Percentiles rank a stretch among this genome's conserved stretches.
Evolutionary conservation across 2,888 invertebrate species (phyloP).

Genomic region (Alsophila aescularia): DNA sequence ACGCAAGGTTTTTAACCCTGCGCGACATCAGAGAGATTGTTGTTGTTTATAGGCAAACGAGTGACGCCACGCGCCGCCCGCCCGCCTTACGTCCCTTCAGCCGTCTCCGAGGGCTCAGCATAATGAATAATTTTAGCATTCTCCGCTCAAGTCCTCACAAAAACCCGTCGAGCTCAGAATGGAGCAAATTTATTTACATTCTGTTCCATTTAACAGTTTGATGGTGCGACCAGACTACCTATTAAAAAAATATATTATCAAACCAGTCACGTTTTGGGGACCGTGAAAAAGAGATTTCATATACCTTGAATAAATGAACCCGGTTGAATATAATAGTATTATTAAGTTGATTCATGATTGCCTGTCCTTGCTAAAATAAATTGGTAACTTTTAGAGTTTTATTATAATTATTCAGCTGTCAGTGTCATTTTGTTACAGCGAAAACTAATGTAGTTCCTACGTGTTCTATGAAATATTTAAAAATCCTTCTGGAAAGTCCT

Average conservation of each 20-base stretch:
- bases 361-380: not conserved
- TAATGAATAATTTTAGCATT: slow-evolving; percentile 38
- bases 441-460: too few species aligned
- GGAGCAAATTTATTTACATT: slow-evolving; percentile 48
- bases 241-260: slow-evolving; percentile 35
- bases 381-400: too few species aligned
- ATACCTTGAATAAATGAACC: slow-evolving; percentile 13
- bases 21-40: not conserved
- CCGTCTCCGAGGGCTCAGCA: slow-evolving; percentile 22
- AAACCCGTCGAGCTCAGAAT: slow-evolving; percentile 30
- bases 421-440: too few species aligned
- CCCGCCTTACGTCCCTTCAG: slow-evolving; percentile 16
- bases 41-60: slow-evolving; percentile 11
- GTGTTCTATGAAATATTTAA: too few species aligned
- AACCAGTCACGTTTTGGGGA: slow-evolving; percentile 38
- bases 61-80: slow-evolving; percentile 3
- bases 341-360: slow-evolving; percentile 18
- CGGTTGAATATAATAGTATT: slow-evolving; percentile 17
- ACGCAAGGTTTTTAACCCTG: not conserved
- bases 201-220: slow-evolving; percentile 47
- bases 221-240: slow-evolving; percentile 37
- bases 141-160: slow-evolving; percentile 9
- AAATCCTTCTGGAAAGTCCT: too few species aligned
- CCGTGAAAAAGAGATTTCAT: slow-evolving; percentile 31
- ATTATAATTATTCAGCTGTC: too few species aligned